phyloP scores from a whole-genome alignment of 1,140 invertebrate genomes.

The Diorhabda carinulata region DNA sequence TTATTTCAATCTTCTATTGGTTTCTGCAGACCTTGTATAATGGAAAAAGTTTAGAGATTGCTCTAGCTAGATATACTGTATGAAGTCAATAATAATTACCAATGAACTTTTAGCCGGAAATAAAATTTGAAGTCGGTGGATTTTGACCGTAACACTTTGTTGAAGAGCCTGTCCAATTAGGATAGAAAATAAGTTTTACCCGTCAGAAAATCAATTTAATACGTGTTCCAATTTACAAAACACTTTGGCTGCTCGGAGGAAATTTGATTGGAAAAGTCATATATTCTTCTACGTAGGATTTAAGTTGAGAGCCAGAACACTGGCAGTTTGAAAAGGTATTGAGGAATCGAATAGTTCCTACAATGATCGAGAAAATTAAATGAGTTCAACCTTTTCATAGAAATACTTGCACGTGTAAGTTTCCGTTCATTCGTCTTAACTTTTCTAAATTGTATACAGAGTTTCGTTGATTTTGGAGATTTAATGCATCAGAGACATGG shows the following conservation, averaged over 20 bases:
- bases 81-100: background rate
- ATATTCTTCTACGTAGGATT: background rate
- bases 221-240: slow-evolving; percentile 2
- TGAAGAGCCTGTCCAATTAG: background rate
- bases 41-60: no score
- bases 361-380: background rate
- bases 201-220: background rate
- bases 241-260: background rate
- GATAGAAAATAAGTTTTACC: background rate
- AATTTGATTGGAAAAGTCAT: slow-evolving; percentile 2
- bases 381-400: background rate
- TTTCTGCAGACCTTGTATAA: no score
- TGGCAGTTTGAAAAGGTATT: slow-evolving; percentile 1
- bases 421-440: no score
- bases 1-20: no score
- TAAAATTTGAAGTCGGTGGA: background rate
- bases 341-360: background rate
- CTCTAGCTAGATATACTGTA: no score
- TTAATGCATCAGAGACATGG: no score
- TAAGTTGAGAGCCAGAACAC: background rate
- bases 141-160: background rate
- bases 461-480: no score
- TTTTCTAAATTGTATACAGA: no score
- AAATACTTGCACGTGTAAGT: no score
- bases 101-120: background rate